Base-by-base conservation (phyloP, 2,797 vertebrate genomes). In the Trematomus bernacchii region DNA sequence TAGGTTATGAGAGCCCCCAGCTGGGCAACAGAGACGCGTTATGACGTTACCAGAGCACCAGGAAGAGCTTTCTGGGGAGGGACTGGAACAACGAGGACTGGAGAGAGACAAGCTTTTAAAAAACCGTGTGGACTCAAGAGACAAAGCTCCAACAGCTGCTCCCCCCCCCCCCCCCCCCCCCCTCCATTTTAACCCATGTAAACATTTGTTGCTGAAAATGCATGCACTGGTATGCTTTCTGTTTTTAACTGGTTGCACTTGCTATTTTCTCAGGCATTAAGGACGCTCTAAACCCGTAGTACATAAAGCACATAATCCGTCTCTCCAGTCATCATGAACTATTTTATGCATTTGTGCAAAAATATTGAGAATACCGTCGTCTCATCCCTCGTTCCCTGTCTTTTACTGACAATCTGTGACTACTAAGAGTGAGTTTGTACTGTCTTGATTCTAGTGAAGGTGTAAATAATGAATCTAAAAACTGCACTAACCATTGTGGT, bases 351-450 rank as follows among this genome's bases (percentile, higher is more conserved):
- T 83, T 81, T 76, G 73, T 83, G 85, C 52, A 72, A 68, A 33
- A 82, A 48, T 79, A 70, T 75, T 61, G 21, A 79, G 68, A 52
- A n/a, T 57, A 12, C 11, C 30, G n/a, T 85, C 63, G 64, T 72
- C 58, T 76, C 61, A 70, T 21, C 54, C 48, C 66, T 66, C 70
- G 65, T 65, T 18, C 62, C 54, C 67, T 23, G 27, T 90, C 74
- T 87, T 88, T 88, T 76, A 80, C 75, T 84, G 94, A 94, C 92
- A 94, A 93, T 93, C 93, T 91, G 90, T 90, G 91, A 88, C 82
- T 63, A 74, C 84, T 87, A 54, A 83, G 84, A 85, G 78, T 86
- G 71, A 83, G 66, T 91, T 91, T 90, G 66, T 87, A 88, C 83
- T 81, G 69, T 91, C 89, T 84, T 91, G 85, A 91, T 89, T 90